Evolutionary conservation across 1,140 invertebrate species (phyloP).

Genomic region (Bombus consobrinus): DNA sequence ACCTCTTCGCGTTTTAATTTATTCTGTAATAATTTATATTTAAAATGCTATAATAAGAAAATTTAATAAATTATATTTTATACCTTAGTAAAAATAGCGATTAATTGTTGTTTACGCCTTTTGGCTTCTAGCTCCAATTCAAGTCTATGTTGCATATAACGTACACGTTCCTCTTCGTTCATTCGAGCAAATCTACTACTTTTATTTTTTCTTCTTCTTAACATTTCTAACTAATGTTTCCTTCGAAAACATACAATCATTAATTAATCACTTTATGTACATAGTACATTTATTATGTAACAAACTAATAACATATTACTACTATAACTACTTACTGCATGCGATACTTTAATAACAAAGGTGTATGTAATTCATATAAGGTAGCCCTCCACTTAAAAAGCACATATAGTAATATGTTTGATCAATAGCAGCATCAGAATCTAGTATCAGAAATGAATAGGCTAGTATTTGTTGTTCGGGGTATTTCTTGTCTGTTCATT

Average conservation of each 20-base stretch:
- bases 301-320: not conserved
- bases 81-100: conserved; percentile 91
- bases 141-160: conserved; percentile 90
- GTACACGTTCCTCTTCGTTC: conserved; percentile 90
- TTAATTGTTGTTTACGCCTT: conserved; percentile 89
- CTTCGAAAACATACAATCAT: not conserved
- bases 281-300: not conserved
- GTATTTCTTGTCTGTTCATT: not conserved
- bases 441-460: not conserved
- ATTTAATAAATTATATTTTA: not conserved
- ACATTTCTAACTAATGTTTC: conserved; percentile 44
- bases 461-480: not conserved
- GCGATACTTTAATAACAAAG: not conserved
- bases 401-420: not conserved
- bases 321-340: not conserved
- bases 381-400: not conserved
- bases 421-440: not conserved
- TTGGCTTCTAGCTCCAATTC: conserved; percentile 90
- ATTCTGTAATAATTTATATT: conserved; percentile 83
- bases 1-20: conserved; percentile 91
- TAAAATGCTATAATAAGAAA: conserved; percentile 6
- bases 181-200: conserved; percentile 86
- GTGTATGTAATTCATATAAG: not conserved
- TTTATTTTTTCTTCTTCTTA: conserved; percentile 51
- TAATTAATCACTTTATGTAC: not conserved